Conservation (phyloP, 2,888 invertebrate genomes). For the Elgonia sp. region DNA sequence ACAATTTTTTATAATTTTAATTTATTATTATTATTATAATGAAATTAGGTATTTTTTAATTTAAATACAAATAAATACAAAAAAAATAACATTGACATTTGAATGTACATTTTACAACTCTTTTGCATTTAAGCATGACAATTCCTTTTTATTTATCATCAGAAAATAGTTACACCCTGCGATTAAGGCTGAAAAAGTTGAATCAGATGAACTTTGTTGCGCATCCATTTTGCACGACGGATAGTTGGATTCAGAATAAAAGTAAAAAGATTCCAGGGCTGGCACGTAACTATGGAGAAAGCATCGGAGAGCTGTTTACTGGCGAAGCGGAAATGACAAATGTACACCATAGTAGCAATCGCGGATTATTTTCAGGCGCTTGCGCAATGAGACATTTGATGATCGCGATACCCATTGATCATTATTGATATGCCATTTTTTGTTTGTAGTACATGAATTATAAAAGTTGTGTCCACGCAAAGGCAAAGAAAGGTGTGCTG, state of each 20-base stretch:
- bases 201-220: slow-evolving; percentile 18
- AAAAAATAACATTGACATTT: too few relatives aligned
- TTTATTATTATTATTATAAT: too few relatives aligned
- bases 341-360: slow-evolving; percentile 68
- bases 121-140: too few relatives aligned
- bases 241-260: slow-evolving; percentile 50
- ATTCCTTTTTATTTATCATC: too few relatives aligned
- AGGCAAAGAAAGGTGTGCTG: too few relatives aligned
- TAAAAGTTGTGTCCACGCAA: too few relatives aligned
- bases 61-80: too few relatives aligned
- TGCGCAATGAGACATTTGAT: slow-evolving; percentile 68
- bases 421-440: slow-evolving; percentile 18
- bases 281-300: slow-evolving; percentile 74
- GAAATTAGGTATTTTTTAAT: too few relatives aligned
- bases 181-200: too few relatives aligned
- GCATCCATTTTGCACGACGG: slow-evolving; percentile 29
- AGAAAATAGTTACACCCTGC: too few relatives aligned
- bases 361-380: slow-evolving; percentile 72
- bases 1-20: too few relatives aligned
- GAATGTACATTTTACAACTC: too few relatives aligned
- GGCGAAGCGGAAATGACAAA: slow-evolving; percentile 73
- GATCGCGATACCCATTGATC: slow-evolving; percentile 61
- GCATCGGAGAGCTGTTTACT: slow-evolving; percentile 73
- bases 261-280: slow-evolving; percentile 63
- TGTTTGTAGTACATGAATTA: not conserved